Base-by-base conservation (phyloP, 2,797 vertebrate genomes). In the Oreochromis mossambicus region DNA sequence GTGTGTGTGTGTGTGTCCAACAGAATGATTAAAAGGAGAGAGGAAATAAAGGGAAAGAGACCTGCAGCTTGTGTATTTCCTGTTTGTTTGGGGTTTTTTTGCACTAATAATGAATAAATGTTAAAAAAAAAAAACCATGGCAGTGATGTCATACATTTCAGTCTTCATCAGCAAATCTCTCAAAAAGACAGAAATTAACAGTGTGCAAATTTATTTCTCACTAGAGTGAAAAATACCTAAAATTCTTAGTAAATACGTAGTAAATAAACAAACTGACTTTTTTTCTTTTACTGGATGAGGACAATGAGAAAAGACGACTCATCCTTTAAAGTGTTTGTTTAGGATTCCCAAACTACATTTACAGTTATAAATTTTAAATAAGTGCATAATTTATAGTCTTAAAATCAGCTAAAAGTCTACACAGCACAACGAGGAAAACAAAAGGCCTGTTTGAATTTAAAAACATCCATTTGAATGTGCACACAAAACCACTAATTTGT, bases 11-110 rank as follows among this genome's bases (percentile, higher is more conserved):
- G 24, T 83, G 78, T 54, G 84, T 63, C 19, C 36, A 24, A 32
- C 56, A 19, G 29, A 66, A 41, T 55, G 61, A 83, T 54, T 29
- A 6, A 79, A 51, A 38, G 12, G 15, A 76, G 8, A 46, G 43
- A 52, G 21, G 13, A 41, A 70, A 52, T 77, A 81, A 32, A 79
- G 50, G 43, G 24, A 79, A 78, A 63, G 34, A 78, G 4, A 26
- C 8, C 36, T 26, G 77, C 8, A 29, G 66, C 24, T 83, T 52
- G 76, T 80, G 26, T 48, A 6, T 58, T 77, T 52, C 24, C 24
- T 32, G 24, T 51, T 38, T 29, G 58, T 36, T 63, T 34, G 4
- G 56, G 56, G 17, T 1, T 68, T 48, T 4, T 70, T 70, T 29
- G 8, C n/a, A 61, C 21, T 38, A 15, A 48, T 32, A 34, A 19